Conservation (phyloP, 2,797 vertebrate species). For the Enteromius treurensis region DNA sequence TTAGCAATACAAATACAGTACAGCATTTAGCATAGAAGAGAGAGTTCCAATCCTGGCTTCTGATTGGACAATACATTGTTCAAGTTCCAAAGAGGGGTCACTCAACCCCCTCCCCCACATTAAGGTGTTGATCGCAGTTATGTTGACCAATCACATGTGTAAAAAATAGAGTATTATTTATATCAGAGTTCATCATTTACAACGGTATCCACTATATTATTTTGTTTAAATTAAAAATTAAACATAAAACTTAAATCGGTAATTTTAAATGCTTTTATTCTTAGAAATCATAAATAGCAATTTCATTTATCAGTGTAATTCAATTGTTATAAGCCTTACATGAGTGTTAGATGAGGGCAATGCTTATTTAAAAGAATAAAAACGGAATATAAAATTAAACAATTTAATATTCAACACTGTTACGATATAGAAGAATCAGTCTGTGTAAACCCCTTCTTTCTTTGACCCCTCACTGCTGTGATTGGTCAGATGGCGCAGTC, state of each 20-base stretch:
- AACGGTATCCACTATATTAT: neutral
- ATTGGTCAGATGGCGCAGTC: no score
- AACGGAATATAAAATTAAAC: neutral
- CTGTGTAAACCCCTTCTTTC: no score
- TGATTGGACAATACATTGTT: neutral
- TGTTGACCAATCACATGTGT: neutral
- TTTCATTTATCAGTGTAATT: neutral
- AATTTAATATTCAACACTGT: neutral
- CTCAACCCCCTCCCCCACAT: neutral
- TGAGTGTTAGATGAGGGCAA: neutral
- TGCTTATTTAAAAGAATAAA: neutral
- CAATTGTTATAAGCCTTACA: neutral
- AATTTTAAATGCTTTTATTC: neutral
- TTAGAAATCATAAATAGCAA: neutral
- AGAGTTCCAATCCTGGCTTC: neutral
- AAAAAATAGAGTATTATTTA: neutral
- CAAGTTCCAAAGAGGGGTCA: neutral
- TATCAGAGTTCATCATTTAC: no score
- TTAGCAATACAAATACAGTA: neutral
- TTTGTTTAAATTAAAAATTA: neutral
- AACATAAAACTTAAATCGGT: neutral
- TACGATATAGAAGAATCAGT: neutral
- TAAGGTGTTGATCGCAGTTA: neutral
- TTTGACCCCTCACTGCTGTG: no score
- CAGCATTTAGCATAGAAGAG: neutral